Evolutionary conservation across 2,113 vertebrate species (phyloP), one percentile per base, ranked within the genome.

Genomic region (Dromas ardeola): DNA sequence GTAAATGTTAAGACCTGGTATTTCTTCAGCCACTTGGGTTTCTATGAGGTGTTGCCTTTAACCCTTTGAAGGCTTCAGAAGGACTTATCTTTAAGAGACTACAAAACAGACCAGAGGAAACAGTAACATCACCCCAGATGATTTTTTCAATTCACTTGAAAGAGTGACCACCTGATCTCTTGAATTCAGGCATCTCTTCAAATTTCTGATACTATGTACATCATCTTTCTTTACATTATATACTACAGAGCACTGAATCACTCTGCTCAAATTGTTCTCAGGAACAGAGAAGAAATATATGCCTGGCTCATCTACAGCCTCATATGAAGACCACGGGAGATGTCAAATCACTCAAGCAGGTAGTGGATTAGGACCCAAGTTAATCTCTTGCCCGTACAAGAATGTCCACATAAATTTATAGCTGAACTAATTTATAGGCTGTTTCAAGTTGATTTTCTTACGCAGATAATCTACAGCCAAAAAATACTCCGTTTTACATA

Each of bases 11-110:
- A 81, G 92, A 97, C 52, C 70, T 63, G 81, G 29, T 84, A 87
- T 93, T 95, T 93, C 89, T 86, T 91, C 93, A 94, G 73, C 34
- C 84, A 88, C 84, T 89, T 77, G 86, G 45, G 61, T 85, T 86
- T 92, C 74, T 63, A 9, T 22, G 86, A 76, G 45, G 62, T 58
- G 62, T 11, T 87, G 72, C 36, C 61, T 93, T 89, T 76, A 96
- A 94, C 74, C 42, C 92, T 93, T 91, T 63, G 63, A 90, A 81
- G 81, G 77, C 63, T 90, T 86, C 65, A 55, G 65, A 85, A 81
- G 87, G 66, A 5, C 56, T 65, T 67, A 5, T 29, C 45, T 91
- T 50, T n/a, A 45, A 76, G 18, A 62, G 15, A 77, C 26, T 30
- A 19, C 32, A 32, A 70, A 86, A 71, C 23, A 38, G 36, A 88